Evolutionary conservation across 2,113 vertebrate species (phyloP).

Genomic region (Xenus cinereus): DNA sequence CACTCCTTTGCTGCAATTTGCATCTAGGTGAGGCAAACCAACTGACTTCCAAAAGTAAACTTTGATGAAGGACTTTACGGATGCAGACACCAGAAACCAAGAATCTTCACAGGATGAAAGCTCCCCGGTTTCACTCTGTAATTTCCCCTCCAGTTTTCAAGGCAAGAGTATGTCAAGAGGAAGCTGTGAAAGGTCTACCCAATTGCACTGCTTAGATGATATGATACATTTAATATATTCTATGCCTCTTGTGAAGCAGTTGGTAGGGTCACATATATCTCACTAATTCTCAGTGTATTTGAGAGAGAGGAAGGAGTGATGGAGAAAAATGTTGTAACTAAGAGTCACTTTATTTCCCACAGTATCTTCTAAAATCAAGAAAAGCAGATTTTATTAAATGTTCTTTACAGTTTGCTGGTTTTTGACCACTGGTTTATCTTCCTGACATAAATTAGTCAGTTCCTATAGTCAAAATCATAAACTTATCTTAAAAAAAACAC

Average conservation of each 20-base stretch:
- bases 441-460: background rate
- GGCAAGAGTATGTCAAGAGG: background rate
- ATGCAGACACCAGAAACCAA: background rate
- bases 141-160: background rate
- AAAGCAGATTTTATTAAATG: background rate
- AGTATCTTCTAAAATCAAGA: background rate
- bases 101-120: background rate
- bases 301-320: background rate
- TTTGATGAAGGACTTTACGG: background rate
- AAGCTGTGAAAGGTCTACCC: background rate
- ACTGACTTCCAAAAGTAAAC: background rate
- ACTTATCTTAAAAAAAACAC: background rate
- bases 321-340: background rate
- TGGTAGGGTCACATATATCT: background rate
- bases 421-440: background rate
- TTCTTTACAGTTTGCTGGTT: background rate
- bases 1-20: background rate
- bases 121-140: background rate
- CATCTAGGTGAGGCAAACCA: background rate
- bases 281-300: background rate
- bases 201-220: background rate
- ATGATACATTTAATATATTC: background rate
- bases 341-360: background rate
- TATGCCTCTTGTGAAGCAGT: background rate
- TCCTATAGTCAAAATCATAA: background rate